These are phyloP conservation scores for Tarsius wallacei DNA, from an alignment of 2,797 vertebrate species.

Conservation along the genomic window DNA sequence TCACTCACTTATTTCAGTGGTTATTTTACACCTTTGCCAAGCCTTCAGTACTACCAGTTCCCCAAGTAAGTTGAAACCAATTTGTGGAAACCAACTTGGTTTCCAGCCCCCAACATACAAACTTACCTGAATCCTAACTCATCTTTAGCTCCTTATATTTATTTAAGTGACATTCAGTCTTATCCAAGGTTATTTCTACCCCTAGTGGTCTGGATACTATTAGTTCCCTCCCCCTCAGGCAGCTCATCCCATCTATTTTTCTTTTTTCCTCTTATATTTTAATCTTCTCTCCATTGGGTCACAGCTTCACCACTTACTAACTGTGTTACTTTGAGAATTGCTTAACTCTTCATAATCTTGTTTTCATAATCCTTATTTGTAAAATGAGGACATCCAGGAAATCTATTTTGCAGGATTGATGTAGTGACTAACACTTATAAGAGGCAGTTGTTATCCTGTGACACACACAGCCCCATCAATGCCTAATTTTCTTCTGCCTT, in stretches of 20 bases:
- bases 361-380: slow-evolving; percentile 31
- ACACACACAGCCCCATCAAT: neutral
- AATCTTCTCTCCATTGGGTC: neutral
- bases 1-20: neutral
- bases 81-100: neutral
- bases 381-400: slow-evolving; percentile 15
- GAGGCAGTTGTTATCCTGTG: neutral
- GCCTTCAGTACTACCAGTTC: neutral
- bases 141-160: neutral
- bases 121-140: neutral
- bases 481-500: neutral
- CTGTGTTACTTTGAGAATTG: neutral
- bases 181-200: neutral
- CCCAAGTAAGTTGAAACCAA: neutral
- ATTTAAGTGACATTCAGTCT: neutral
- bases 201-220: neutral
- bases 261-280: neutral
- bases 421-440: neutral
- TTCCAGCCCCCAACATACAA: neutral
- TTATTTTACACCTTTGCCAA: neutral
- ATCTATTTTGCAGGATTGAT: neutral
- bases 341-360: neutral
- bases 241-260: neutral
- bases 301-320: neutral
- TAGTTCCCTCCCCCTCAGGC: neutral